These are phyloP conservation scores for Forbesichthys agassizii DNA, from an alignment of 2,113 vertebrate species.

Conservation along the genomic window DNA sequence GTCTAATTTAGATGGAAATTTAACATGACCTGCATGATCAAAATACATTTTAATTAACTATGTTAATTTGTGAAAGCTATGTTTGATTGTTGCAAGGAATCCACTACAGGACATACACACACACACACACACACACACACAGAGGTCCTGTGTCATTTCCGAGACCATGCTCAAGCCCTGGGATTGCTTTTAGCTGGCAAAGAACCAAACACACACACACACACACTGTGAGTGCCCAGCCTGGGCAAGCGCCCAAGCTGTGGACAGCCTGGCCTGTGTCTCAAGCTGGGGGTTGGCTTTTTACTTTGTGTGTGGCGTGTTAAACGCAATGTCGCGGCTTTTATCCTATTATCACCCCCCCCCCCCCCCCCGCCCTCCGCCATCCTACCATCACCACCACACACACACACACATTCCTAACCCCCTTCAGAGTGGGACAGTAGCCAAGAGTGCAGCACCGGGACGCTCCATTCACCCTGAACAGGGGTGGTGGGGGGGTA, in stretches of 20 bases:
- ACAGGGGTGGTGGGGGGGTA: constrained; percentile 19
- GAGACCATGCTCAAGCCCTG: background rate
- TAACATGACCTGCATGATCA: too few species aligned
- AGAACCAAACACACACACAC: constrained; percentile 44
- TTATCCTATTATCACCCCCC: constrained; percentile 78
- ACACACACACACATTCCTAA: constrained; percentile 25
- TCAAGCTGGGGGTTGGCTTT: constrained; percentile 80
- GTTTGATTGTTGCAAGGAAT: background rate
- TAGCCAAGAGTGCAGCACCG: constrained; percentile 72
- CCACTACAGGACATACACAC: background rate
- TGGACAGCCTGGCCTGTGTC: constrained; percentile 61
- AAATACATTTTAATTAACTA: too few species aligned
- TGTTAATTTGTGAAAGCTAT: too few species aligned
- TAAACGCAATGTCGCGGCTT: constrained; percentile 71
- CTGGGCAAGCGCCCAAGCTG: constrained; percentile 73
- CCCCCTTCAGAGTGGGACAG: constrained; percentile 60
- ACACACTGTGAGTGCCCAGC: constrained; percentile 1
- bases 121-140: background rate
- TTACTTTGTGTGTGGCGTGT: constrained; percentile 74
- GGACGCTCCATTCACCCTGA: constrained; percentile 51
- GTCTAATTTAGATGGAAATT: too few species aligned
- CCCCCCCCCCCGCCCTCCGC: constrained; percentile 32
- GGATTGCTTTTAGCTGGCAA: constrained; percentile 43
- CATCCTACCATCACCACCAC: constrained; percentile 30
- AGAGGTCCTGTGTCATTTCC: constrained; percentile 2